A percentile compares a stretch with the other conserved stretches of the same genome.
Evolutionary conservation across 2,888 invertebrate genomes (phyloP).

Genomic region (Yponomeuta cagnagella): DNA sequence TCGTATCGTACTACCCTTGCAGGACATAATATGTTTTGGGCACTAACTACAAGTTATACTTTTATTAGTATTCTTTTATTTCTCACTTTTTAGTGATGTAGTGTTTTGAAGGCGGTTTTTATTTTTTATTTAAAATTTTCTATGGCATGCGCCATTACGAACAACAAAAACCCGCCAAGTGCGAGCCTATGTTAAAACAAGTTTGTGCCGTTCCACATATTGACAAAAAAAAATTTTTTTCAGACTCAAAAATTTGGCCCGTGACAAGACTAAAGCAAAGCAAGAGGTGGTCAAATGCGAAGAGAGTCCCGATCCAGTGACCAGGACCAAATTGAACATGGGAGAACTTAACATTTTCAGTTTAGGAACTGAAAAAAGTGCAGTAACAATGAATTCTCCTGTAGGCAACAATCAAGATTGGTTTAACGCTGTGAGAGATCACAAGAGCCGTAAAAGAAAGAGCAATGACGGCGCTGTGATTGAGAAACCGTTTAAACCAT

Average conservation of each 20-base stretch:
- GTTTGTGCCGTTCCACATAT: not conserved
- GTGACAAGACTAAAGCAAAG: constrained; percentile 23
- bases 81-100: no score
- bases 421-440: constrained; percentile 16
- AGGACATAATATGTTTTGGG: no score
- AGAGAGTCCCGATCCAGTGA: not conserved
- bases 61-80: no score
- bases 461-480: constrained; percentile 16
- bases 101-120: no score
- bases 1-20: no score
- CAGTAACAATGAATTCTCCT: constrained; percentile 10
- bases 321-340: constrained; percentile 43
- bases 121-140: no score
- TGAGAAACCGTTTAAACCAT: constrained; percentile 29
- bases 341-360: constrained; percentile 45
- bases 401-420: not conserved
- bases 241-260: constrained; percentile 44
- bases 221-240: constrained; percentile 19
- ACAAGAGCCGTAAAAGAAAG: constrained; percentile 25
- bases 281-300: constrained; percentile 11
- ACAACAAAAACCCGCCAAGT: no score
- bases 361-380: constrained; percentile 26
- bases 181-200: no score
- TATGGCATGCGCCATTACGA: no score
- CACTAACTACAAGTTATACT: no score